Base-by-base conservation (phyloP, 1,140 invertebrate genomes). In the Cydia pomonella region DNA sequence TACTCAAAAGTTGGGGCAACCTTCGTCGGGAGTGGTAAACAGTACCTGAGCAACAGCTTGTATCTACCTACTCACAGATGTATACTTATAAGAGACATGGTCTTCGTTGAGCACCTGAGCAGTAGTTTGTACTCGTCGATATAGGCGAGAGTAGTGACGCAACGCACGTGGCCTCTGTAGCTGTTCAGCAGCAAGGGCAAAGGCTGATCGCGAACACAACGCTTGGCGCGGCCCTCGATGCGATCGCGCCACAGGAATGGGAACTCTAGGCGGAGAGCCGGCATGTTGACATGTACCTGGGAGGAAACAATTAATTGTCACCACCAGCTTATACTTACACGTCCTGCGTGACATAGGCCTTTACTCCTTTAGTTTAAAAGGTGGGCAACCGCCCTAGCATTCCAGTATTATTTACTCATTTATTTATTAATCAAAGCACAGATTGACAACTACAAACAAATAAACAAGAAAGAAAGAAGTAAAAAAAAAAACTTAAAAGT, bases 161-260 rank as follows among this genome's bases (percentile, higher is more conserved):
- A 91, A 79, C 94, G 94, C 16, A 94, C 82, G 88, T 95, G 95
- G 1, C 93, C 96, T 77, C 94, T 93, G 82, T 94, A 95, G 72
- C 95, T 95, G 83, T 93, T 95, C 16, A 97, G 92, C 59, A 97
- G 90, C 64, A 95, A 81, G 1, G 96, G 96, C 66, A 94, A 86
- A 0, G 92, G 86, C 88, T 96, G 95, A 82, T 93, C 85, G 75
- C 92, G 92, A 23, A 94, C 90, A 62, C 94, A 90, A 79, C 95
- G 92, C 87, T 95, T 95, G 41, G 96, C 95, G 73, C 95, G 93
- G 1, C 95, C 95, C 66, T 93, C 77, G 66, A 94, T 89, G 73
- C 93, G 92, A 75, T 96, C 95, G 50, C 93, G 94, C 93, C 94
- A 95, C 85, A 96, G 84, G 87, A 97, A 97, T 76, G 96, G 95